A percentile compares a stretch with the other conserved stretches of the same genome.
Conservation (phyloP, 2,797 vertebrate species). For the Centropyge bicolor region DNA sequence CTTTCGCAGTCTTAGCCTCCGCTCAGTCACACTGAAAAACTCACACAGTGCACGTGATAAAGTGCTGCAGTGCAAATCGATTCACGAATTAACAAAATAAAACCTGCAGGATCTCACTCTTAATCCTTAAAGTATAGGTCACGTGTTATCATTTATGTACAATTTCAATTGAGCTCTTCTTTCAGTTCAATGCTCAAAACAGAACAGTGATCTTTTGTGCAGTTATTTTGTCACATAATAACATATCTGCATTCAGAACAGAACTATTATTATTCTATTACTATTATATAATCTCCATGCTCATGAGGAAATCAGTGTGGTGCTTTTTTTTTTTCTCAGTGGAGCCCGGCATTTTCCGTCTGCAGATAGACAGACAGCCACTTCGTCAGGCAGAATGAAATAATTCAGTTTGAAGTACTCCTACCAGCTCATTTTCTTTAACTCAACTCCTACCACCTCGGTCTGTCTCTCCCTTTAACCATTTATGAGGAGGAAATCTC, state of each 20-base stretch:
- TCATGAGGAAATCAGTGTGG: slow-evolving; percentile 16
- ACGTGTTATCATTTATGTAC: no score
- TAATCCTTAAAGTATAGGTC: not conserved
- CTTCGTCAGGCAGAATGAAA: slow-evolving; percentile 10
- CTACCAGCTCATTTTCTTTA: slow-evolving; percentile 32
- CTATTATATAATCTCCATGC: slow-evolving; percentile 6
- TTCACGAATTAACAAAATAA: not conserved
- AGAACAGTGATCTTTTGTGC: not conserved
- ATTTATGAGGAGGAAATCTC: slow-evolving; percentile 52
- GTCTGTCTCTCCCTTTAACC: slow-evolving; percentile 39
- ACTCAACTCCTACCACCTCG: not conserved
- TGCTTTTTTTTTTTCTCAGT: slow-evolving; percentile 10
- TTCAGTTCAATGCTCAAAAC: not conserved
- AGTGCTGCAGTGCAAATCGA: not conserved
- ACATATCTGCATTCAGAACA: not conserved
- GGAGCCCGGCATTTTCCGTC: slow-evolving; percentile 18
- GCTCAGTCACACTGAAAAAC: not conserved
- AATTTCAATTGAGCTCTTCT: no score
- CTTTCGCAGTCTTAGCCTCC: slow-evolving; percentile 9
- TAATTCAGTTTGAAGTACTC: slow-evolving; percentile 43
- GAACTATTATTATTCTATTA: not conserved
- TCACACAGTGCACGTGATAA: not conserved
- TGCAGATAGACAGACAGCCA: slow-evolving; percentile 23
- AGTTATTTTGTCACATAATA: not conserved
- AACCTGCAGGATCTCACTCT: not conserved